Conservation (phyloP, 2,888 invertebrate species). For the Rotaria macrura region DNA sequence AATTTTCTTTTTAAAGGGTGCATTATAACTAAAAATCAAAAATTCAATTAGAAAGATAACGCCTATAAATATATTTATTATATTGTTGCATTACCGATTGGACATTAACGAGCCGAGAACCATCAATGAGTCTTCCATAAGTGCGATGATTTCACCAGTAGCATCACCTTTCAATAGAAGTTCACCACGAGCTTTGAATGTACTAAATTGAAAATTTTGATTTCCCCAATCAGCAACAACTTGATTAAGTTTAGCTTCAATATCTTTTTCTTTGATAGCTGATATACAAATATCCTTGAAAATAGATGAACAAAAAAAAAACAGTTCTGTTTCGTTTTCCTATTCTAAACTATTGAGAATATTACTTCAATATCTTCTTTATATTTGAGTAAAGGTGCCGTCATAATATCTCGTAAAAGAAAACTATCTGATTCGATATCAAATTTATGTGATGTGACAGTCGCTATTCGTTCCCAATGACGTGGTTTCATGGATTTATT, state of each 20-base stretch:
- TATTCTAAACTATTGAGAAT: not conserved
- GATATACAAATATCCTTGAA: constrained; percentile 79
- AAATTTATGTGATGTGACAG: constrained; percentile 73
- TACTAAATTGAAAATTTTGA: constrained; percentile 74
- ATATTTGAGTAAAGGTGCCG: constrained; percentile 77
- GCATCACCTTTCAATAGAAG: constrained; percentile 82
- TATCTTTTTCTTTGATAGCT: constrained; percentile 93
- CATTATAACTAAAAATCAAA: constrained; percentile 61
- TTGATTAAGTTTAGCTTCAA: constrained; percentile 82
- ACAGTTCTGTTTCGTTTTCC: too few species aligned
- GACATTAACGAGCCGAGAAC: constrained; percentile 80
- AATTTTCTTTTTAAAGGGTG: constrained; percentile 87
- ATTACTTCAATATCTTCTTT: constrained; percentile 86
- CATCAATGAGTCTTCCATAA: constrained; percentile 89
- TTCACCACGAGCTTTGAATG: constrained; percentile 86
- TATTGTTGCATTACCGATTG: constrained; percentile 56
- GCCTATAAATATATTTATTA: not conserved
- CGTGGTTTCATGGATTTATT: constrained; percentile 33
- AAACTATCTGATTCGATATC: constrained; percentile 86
- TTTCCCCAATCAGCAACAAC: constrained; percentile 92
- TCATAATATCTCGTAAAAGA: constrained; percentile 80
- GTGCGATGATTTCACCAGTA: constrained; percentile 84
- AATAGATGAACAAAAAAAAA: too few species aligned
- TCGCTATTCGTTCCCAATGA: constrained; percentile 79
- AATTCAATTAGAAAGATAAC: constrained; percentile 44